These are phyloP conservation scores for Tipula helvola DNA, from an alignment of 2,888 invertebrate species.

Conservation along the genomic window DNA sequence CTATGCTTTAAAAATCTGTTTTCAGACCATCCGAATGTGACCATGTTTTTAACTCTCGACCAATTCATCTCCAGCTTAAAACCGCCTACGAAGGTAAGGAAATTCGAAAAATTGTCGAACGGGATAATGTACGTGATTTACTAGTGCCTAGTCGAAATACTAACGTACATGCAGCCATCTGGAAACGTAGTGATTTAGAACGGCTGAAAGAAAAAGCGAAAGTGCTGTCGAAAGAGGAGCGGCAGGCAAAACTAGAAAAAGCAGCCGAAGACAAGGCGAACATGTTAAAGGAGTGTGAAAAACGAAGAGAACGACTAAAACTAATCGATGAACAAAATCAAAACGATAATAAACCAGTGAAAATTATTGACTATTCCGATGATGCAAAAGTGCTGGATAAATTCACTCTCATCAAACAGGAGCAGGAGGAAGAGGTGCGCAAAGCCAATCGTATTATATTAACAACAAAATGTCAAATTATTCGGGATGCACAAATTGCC, in stretches of 20 bases:
- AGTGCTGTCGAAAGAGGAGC: constrained; percentile 39
- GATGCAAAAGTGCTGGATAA: constrained; percentile 43
- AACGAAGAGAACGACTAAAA: constrained; percentile 41
- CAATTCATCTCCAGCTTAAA: constrained; percentile 10
- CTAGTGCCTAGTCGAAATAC: background rate
- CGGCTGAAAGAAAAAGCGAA: constrained; percentile 45
- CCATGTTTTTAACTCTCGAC: background rate
- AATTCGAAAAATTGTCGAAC: background rate
- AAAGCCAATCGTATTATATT: constrained; percentile 65
- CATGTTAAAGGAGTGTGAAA: constrained; percentile 44
- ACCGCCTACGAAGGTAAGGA: background rate
- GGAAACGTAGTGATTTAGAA: constrained; percentile 46
- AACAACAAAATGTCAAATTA: constrained; percentile 73
- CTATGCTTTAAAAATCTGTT: background rate
- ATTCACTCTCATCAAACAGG: constrained; percentile 32
- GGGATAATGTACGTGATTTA: constrained; percentile 9
- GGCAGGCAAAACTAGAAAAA: constrained; percentile 33
- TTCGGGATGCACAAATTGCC: constrained; percentile 68
- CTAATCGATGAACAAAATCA: constrained; percentile 30
- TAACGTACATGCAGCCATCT: constrained; percentile 41
- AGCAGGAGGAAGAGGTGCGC: constrained; percentile 48
- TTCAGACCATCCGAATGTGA: background rate
- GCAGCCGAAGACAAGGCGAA: constrained; percentile 35
- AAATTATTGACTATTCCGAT: constrained; percentile 36
- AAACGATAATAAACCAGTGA: constrained; percentile 22